Percentiles rank a stretch among this genome's conserved stretches.
Evolutionary conservation across 1,140 invertebrate species (phyloP).

Genomic region (Brachionus angularis): DNA sequence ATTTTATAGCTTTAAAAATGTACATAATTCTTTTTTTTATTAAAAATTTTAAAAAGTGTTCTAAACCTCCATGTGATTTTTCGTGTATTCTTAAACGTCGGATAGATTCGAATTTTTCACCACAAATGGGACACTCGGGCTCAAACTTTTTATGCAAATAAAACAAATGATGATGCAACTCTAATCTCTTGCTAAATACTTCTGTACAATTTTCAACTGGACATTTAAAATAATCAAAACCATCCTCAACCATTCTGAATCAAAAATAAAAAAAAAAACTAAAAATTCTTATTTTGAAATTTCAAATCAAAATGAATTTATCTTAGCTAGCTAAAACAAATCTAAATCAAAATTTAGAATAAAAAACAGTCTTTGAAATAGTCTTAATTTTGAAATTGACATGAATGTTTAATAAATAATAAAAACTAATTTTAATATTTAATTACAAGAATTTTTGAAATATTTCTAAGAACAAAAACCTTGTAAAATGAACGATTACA

Average conservation of each 20-base stretch:
- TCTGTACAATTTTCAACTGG: not conserved
- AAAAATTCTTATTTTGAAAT: not conserved
- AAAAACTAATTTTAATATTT: too few species aligned
- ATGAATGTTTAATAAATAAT: too few species aligned
- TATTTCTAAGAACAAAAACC: slow-evolving; percentile 24
- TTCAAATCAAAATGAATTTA: too few species aligned
- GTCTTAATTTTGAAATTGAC: too few species aligned
- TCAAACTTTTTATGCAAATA: slow-evolving; percentile 24
- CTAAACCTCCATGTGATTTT: slow-evolving; percentile 25
- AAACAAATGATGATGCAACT: slow-evolving; percentile 18
- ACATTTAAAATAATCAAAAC: not conserved
- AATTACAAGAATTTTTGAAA: not conserved
- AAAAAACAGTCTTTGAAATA: too few species aligned
- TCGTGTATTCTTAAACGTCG: slow-evolving; percentile 10
- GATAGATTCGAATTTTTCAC: not conserved
- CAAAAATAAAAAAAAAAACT: not conserved
- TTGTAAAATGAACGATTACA: slow-evolving; percentile 35
- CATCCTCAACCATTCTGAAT: not conserved
- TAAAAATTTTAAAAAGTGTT: not conserved
- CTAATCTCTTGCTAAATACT: not conserved
- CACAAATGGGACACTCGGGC: slow-evolving; percentile 9
- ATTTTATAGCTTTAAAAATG: too few species aligned
- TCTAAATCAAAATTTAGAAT: too few species aligned
- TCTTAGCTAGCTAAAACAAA: too few species aligned
- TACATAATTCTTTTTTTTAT: not conserved